Evolutionary conservation across 2,888 invertebrate genomes (phyloP), one percentile per base, ranked within the genome.

Genomic region (Cerastoderma edule): DNA sequence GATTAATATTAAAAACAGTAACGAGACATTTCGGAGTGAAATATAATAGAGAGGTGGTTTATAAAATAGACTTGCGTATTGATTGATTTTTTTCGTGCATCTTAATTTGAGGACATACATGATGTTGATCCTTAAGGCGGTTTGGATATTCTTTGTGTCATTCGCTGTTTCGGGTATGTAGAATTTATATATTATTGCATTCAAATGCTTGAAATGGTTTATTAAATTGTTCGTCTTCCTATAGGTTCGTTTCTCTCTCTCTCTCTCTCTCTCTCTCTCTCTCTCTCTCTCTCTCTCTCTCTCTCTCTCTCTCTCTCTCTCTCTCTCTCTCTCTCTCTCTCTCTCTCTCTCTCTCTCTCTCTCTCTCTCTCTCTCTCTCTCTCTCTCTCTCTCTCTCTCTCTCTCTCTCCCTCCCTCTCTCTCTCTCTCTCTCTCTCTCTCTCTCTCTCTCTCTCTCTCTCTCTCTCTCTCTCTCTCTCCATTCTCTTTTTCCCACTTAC

Each of bases 281-380:
- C 48, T 66, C 60, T 73, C 60, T 73, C 53, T 68, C 63, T 73
- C 67, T 73, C 48, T 68, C 63, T 73, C 60, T 73, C 67, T 73
- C 50, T 48, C 60, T 69, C 46, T 69, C 46, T 60, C 44, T 32
- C 39, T 53, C 33, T 50, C 35, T 57, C 60, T 68, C 60, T 35
- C 54, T 53, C 22, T 30, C 22, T 24, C 28, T 71, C 48, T 67
- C 69, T 69, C 69, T 39, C 57, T 68, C 67, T 50, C 53, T 53
- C 67, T 53, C 53, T 67, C 67, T 67, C 67, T 67, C 67, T 67
- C 67, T 67, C 54, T 72, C 56, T 66, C 66, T 72, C 56, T 72
- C 57, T 67, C 57, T 72, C 72, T 72, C 44, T 67, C 67, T 72
- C 56, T 72, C 72, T 72, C 46, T 44, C 66, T 67, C 44, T 67